Base-by-base conservation (phyloP, 2,888 invertebrate species). In the Tipula unca region DNA sequence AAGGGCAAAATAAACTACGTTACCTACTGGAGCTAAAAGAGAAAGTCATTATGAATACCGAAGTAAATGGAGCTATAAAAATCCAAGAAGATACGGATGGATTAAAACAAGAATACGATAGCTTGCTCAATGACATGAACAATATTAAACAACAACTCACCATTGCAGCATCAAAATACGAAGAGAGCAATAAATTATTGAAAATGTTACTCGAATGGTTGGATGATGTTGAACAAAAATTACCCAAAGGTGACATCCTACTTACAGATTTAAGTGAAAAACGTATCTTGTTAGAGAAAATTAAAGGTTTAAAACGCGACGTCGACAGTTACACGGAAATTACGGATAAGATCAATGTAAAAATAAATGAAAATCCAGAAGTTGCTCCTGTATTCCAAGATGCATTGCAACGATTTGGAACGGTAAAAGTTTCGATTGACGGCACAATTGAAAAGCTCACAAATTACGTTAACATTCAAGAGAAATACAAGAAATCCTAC, bases 11-110 rank as follows among this genome's bases (percentile, higher is more conserved):
- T 88, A 95, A 95, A 88, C 90, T 97, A 29, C 92, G 95, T 8
- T 97, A 97, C 89, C 94, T 97, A 85, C 91, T 97, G 39, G 98
- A 98, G 89, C 92, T 98, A 1, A 98, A 98, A 89, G 98, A 98
- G 90, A 96, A 96, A 89, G 97, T 98, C 0, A 95, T 97, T 8
- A 95, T 98, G 93, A 98, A 97, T 89, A 98, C 98, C 0, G 97
- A 97, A 90, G 95, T 95, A 87, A 93, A 94, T 85, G 98, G 98
- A 0, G 96, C 96, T 0, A 94, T 94, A 0, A 96, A 96, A 90
- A 97, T 98, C 86, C 95, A 97, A 89, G 97, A 98, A 89, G 97
- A 97, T 88, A 97, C 97, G 0, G 97, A 97, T 89, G 95, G 94
- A 87, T 91, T 98, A 29, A 97, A 97, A 89, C 94, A 94, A 88